Evolutionary conservation across 2,888 invertebrate species (phyloP), one percentile per base, ranked within the genome.

Genomic region (Noctuana brunneofusca): DNA sequence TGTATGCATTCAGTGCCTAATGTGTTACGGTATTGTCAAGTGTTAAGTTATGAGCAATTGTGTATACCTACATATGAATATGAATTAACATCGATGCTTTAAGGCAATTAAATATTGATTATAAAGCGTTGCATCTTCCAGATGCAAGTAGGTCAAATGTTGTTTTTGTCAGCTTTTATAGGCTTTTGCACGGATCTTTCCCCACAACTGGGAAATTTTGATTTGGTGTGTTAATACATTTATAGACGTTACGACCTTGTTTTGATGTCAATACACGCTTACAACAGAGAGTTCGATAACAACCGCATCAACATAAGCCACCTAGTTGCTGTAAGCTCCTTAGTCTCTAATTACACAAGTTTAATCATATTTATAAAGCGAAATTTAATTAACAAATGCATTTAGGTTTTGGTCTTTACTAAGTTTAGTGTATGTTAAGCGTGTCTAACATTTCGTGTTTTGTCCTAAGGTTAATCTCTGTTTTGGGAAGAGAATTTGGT

Each of bases 341-440:
- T 58, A 58, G 32, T 35, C 49, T 35, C 48, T 58, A 58, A 58
- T 58, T 58, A 58, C 35, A 49, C 57, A 58, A 35, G 49, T 49
- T 30, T 49, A 49, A 58, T 58, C 57, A 32, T 58, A 49, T 58
- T 58, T 58, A 32, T 49, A 58, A 58, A 43, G 49, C 49, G 20
- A 49, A 48, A 49, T 35, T 57, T 58, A 58, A 58, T 49, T 58
- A 58, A 58, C 49, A 58, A 58, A 49, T 58, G 49, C 57, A 58
- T 58, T 58, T 14, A 22, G 9, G 32, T 9, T 30, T 48, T 48
- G 18, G 3, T 11, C 5, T 18, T 20, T 4, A 41, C 30, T 32
- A 32, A 16, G 30, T 27, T 50, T 48, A 24, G 48, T 48, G 1
- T 24, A 12, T 24, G 20, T 6, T 3, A 46, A 46, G 35, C 12